A percentile compares a stretch with the other conserved stretches of the same genome.
Conservation (phyloP, 2,888 invertebrate genomes). For the Caenorhabditis sp. region DNA sequence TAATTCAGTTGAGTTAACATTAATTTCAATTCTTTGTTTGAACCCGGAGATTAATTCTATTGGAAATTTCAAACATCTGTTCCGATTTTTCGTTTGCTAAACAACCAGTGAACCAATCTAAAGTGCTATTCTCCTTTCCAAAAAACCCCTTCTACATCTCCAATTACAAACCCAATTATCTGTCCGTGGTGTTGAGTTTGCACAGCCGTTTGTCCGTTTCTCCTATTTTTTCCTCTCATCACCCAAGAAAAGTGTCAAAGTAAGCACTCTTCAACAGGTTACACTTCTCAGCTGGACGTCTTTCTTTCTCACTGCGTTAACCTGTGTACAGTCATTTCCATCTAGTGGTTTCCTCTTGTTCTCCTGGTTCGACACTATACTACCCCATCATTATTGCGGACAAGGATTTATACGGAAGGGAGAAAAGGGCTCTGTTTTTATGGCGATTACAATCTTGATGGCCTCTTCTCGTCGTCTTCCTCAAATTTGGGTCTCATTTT, state of each 20-base stretch:
- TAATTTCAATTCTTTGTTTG: too few relatives aligned
- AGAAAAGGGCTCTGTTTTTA: slow-evolving; percentile 20
- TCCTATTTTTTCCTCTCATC: not conserved
- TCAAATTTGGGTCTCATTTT: slow-evolving; percentile 1
- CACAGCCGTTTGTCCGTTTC: not conserved
- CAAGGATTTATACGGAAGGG: not conserved
- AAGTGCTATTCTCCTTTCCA: not conserved
- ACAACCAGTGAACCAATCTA: not conserved
- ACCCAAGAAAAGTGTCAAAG: not conserved
- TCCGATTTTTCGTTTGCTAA: too few relatives aligned
- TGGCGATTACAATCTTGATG: slow-evolving; percentile 21
- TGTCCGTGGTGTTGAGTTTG: not conserved
- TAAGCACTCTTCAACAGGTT: not conserved
- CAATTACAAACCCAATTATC: slow-evolving; percentile 2
- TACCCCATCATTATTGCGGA: slow-evolving; percentile 2
- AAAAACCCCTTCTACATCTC: not conserved
- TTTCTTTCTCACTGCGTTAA: not conserved
- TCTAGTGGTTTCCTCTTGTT: not conserved
- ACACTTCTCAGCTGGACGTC: not conserved
- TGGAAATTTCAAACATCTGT: too few relatives aligned
- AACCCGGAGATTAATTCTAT: too few relatives aligned
- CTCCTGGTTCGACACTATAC: not conserved
- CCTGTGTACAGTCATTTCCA: not conserved
- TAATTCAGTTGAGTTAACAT: too few relatives aligned
- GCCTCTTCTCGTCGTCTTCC: not conserved